phyloP scores from a whole-genome alignment of 2,113 vertebrate species.

The Hypocryptadius cinnamomeus region DNA sequence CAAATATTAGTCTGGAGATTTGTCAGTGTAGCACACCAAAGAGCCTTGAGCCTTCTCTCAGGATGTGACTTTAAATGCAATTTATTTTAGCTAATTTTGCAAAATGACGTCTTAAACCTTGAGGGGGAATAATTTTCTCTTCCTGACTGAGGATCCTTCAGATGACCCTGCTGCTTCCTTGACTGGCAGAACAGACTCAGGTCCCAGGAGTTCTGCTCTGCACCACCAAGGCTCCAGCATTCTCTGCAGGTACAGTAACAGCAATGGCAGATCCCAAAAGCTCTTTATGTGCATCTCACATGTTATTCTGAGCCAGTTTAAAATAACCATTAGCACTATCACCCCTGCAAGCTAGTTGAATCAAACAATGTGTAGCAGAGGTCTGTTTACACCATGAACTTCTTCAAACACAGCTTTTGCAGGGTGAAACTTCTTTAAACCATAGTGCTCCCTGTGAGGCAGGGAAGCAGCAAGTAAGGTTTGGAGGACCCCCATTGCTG shows the following conservation, averaged over 20 bases:
- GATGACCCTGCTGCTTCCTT: neutral
- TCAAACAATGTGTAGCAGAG: neutral
- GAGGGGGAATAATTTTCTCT: neutral
- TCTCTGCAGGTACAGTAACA: neutral
- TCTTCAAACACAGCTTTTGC: neutral
- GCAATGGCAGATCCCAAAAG: neutral
- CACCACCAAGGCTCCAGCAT: neutral
- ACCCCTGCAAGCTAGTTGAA: neutral
- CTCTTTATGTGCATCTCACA: neutral
- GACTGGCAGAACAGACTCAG: neutral
- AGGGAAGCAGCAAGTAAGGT: neutral
- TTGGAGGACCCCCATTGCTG: neutral
- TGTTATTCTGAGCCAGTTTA: neutral
- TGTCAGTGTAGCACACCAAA: neutral
- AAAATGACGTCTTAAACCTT: neutral
- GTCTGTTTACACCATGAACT: neutral
- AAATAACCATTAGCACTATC: neutral
- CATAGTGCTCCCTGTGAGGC: neutral
- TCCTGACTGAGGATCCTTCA: neutral
- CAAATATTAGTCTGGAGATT: neutral
- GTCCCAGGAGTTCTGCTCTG: neutral
- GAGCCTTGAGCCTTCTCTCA: neutral
- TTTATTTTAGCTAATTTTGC: neutral
- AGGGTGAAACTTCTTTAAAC: neutral
- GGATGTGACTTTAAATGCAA: neutral